These are phyloP conservation scores for Pristionchus mayeri DNA, from an alignment of 2,888 invertebrate species.

Conservation along the genomic window DNA sequence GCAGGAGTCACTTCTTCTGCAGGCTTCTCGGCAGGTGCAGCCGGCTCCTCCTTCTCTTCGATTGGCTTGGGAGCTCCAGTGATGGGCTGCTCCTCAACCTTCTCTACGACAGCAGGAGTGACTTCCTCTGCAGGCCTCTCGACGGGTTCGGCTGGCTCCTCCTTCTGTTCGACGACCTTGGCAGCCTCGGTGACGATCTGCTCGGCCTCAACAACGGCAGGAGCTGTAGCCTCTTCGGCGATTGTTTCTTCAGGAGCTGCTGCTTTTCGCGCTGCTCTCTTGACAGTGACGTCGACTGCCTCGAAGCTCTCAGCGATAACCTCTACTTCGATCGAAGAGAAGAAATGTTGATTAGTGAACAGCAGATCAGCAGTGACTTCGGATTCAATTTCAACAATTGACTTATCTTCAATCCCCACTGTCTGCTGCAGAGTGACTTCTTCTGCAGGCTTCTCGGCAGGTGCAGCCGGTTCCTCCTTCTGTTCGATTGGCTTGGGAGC, in stretches of 20 bases:
- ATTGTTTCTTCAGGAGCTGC: neutral
- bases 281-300: neutral
- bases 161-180: neutral
- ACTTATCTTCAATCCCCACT: neutral
- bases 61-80: too few relatives aligned
- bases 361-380: conserved; percentile 37
- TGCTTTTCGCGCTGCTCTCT: neutral
- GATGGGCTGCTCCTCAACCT: neutral
- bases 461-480: neutral
- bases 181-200: neutral
- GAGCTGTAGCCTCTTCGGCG: neutral
- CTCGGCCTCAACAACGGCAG: too few relatives aligned
- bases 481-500: neutral
- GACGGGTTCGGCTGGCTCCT: neutral
- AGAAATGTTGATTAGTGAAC: conserved; percentile 40
- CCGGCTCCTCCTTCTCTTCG: neutral
- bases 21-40: neutral
- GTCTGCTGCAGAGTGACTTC: neutral
- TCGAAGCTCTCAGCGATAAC: conserved; percentile 24
- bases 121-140: too few relatives aligned
- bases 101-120: neutral
- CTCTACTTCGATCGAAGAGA: neutral
- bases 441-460: neutral
- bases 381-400: neutral
- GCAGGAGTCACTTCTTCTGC: neutral